A percentile compares a stretch with the other conserved stretches of the same genome.
Evolutionary conservation across 2,888 invertebrate genomes (phyloP).

Genomic region (Synanthedon vespiformis): DNA sequence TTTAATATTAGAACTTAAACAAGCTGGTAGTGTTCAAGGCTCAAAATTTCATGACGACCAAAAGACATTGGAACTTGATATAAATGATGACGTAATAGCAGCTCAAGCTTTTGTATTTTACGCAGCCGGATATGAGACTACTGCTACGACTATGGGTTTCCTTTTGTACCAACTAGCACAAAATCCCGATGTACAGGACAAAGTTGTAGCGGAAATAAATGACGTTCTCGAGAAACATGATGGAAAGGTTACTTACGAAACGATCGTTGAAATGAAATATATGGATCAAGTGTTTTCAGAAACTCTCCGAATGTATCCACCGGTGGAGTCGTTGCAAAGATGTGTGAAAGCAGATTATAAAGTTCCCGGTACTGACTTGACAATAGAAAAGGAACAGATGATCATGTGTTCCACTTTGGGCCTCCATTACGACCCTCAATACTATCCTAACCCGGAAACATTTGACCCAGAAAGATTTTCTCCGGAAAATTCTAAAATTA

Average conservation of each 20-base stretch:
- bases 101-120: constrained; percentile 6
- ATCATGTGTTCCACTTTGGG: constrained; percentile 6
- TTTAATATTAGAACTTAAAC: constrained; percentile 10
- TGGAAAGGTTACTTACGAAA: constrained; percentile 1
- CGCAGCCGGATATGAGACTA: constrained; percentile 7
- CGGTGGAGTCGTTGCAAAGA: constrained; percentile 2
- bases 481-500: constrained; percentile 8
- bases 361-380: constrained; percentile 10
- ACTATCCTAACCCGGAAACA: constrained; percentile 11
- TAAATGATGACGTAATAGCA: constrained; percentile 4
- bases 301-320: constrained; percentile 1
- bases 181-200: constrained; percentile 5
- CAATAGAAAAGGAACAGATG: constrained; percentile 6
- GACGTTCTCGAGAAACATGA: constrained; percentile 1
- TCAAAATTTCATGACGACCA: neutral
- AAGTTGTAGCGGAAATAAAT: constrained; percentile 3
- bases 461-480: constrained; percentile 15
- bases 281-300: constrained; percentile 5
- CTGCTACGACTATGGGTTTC: constrained; percentile 5
- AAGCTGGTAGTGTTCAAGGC: neutral
- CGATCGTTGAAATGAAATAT: constrained; percentile 1
- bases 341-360: constrained; percentile 2
- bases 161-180: constrained; percentile 5
- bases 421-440: constrained; percentile 11
- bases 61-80: neutral